Conservation (phyloP, 2,888 invertebrate species). For the Plebejus argus region DNA sequence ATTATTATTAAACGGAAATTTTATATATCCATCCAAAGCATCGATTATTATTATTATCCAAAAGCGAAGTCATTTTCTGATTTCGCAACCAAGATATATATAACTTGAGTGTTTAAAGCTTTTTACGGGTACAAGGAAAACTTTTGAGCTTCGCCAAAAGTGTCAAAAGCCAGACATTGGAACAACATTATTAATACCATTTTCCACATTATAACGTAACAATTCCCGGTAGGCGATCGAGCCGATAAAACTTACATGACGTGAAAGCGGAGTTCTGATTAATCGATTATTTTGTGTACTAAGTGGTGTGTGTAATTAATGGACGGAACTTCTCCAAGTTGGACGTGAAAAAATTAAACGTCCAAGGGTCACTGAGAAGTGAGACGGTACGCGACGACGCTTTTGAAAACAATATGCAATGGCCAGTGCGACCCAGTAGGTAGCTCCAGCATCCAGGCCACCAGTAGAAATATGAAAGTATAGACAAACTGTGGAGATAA, state of each 20-base stretch:
- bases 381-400: no score
- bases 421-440: no score
- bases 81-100: background rate
- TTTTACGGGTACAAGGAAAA: background rate
- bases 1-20: no score
- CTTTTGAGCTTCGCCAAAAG: background rate
- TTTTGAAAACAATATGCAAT: no score
- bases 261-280: conserved; percentile 19
- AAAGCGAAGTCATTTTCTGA: background rate
- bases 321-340: background rate
- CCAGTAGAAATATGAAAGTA: no score
- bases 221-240: conserved; percentile 34
- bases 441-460: no score
- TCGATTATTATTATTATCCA: no score
- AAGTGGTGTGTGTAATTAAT: conserved; percentile 23
- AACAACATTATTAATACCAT: background rate
- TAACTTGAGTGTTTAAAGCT: background rate
- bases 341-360: conserved; percentile 11
- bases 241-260: conserved; percentile 31
- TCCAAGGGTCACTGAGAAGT: background rate
- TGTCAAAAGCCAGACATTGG: background rate
- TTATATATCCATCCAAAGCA: no score
- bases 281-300: conserved; percentile 30
- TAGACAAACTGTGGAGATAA: no score
- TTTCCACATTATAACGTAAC: conserved; percentile 29